These are phyloP conservation scores for Sturnira hondurensis DNA, from an alignment of 2,113 vertebrate genomes.

Conservation along the genomic window DNA sequence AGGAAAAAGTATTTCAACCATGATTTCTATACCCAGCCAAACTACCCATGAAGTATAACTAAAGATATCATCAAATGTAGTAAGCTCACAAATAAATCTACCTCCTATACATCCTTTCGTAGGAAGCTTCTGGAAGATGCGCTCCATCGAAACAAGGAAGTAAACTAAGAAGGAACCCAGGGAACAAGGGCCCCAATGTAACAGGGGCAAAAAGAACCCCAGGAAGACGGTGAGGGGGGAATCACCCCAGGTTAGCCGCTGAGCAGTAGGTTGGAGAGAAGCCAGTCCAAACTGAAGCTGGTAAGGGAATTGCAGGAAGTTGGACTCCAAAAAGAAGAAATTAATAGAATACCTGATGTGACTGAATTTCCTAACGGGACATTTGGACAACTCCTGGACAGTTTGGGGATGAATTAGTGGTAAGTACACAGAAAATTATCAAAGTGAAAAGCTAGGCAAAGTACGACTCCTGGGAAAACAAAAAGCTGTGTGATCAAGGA, in stretches of 20 bases:
- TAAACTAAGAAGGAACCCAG: background rate
- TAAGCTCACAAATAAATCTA: background rate
- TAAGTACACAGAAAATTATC: background rate
- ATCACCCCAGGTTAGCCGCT: background rate
- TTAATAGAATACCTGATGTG: background rate
- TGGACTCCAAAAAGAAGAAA: background rate
- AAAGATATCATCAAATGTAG: background rate
- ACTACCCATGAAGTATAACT: background rate
- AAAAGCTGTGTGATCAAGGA: background rate
- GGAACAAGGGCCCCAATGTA: background rate
- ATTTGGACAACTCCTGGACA: background rate
- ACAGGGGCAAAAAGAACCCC: background rate
- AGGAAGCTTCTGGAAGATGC: background rate
- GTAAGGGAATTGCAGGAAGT: background rate
- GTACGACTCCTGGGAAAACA: background rate
- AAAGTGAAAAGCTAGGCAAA: background rate
- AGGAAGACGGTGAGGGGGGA: background rate
- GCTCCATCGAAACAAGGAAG: background rate
- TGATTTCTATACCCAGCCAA: constrained; percentile 41
- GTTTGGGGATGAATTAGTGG: background rate
- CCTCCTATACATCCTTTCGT: background rate
- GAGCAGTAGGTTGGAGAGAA: background rate
- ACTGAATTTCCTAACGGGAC: background rate
- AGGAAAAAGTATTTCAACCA: background rate
- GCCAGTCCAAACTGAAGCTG: background rate